A percentile compares a stretch with the other conserved stretches of the same genome.
These are phyloP conservation scores for Caenorhabditis macrosperma DNA, from an alignment of 2,888 invertebrate genomes.

Conservation along the genomic window DNA sequence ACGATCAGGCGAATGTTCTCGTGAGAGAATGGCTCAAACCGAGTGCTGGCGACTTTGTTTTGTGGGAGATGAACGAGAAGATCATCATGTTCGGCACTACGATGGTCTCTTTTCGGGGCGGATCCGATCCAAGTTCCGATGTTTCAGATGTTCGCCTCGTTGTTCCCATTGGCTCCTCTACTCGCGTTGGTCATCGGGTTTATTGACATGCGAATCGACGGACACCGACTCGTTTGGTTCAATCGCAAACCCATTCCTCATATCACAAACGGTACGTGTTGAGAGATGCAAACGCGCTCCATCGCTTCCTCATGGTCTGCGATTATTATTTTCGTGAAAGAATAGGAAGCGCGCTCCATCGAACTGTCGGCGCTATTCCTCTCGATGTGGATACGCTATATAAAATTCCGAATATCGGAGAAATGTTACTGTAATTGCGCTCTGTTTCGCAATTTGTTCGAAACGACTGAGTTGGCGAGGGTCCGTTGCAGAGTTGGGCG, in stretches of 20 bases:
- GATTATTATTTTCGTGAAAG: too few species aligned
- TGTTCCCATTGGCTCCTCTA: conserved; percentile 82
- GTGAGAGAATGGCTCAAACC: conserved; percentile 81
- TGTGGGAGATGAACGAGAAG: conserved; percentile 82
- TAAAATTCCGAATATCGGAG: too few species aligned
- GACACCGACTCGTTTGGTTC: conserved; percentile 70
- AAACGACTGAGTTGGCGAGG: too few species aligned
- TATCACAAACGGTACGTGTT: conserved; percentile 50
- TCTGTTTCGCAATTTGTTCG: too few species aligned
- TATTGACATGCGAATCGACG: conserved; percentile 80
- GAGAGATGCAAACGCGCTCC: too few species aligned
- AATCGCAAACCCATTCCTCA: conserved; percentile 81
- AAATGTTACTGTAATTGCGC: too few species aligned
- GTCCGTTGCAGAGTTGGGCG: too few species aligned
- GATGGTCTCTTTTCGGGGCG: conserved; percentile 46
- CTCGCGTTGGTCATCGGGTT: conserved; percentile 81
- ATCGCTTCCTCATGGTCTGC: too few species aligned
- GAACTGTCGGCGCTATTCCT: too few species aligned
- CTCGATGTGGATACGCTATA: too few species aligned
- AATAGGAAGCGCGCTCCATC: neutral
- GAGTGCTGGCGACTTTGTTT: conserved; percentile 81
- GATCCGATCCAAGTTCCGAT: neutral
- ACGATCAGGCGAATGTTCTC: conserved; percentile 71
- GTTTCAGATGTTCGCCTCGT: conserved; percentile 82
- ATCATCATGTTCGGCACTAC: conserved; percentile 82